phyloP scores from a whole-genome alignment of 2,113 vertebrate genomes.

The Syngnathus floridae region DNA sequence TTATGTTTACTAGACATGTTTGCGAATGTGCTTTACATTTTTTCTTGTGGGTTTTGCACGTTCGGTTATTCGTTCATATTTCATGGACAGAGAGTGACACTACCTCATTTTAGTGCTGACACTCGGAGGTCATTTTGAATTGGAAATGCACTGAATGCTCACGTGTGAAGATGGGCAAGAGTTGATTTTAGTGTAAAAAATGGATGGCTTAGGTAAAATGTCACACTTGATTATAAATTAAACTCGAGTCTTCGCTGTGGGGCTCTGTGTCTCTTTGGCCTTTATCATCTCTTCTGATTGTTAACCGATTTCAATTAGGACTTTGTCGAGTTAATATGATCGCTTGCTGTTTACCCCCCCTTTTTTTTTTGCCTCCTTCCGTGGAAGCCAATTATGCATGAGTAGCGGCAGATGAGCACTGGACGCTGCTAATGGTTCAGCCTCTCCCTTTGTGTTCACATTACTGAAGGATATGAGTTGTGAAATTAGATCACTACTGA shows the following conservation, averaged over 20 bases:
- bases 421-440: conserved; percentile 62
- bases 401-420: conserved; percentile 52
- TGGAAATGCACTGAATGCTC: conserved; percentile 2
- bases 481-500: conserved; percentile 72
- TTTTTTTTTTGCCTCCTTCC: conserved; percentile 51
- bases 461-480: conserved; percentile 71
- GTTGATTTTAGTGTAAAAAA: conserved; percentile 1
- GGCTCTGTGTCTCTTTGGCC: conserved; percentile 26
- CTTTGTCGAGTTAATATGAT: conserved; percentile 62
- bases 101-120: background rate
- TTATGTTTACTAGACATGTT: background rate
- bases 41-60: background rate
- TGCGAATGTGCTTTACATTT: background rate
- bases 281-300: conserved; percentile 52
- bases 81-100: background rate
- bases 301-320: conserved; percentile 64
- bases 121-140: background rate
- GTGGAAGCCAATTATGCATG: conserved; percentile 62
- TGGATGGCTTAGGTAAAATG: conserved; percentile 1
- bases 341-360: conserved; percentile 57
- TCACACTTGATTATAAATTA: conserved; percentile 32
- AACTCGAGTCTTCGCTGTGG: conserved; percentile 17
- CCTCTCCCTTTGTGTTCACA: conserved; percentile 67
- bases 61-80: background rate
- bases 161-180: background rate